These are phyloP conservation scores for Dascillus cervinus DNA, from an alignment of 2,888 invertebrate genomes.

Conservation along the genomic window DNA sequence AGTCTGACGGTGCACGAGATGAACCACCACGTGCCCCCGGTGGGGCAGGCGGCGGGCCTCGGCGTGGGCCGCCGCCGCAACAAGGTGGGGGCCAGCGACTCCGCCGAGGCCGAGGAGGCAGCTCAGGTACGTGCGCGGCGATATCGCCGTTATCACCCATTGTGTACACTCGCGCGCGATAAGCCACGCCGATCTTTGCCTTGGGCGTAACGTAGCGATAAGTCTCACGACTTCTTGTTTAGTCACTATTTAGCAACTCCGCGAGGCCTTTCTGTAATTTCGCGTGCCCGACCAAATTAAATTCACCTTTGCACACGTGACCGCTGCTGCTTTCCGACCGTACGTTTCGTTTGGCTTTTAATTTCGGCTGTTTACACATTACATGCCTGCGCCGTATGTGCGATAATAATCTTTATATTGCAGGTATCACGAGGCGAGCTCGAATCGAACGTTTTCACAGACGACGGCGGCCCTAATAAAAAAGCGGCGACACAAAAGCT, in stretches of 20 bases:
- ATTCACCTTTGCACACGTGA: too few species aligned
- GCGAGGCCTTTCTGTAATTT: too few species aligned
- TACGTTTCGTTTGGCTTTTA: not conserved
- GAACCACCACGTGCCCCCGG: conserved; percentile 80
- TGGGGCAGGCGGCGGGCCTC: conserved; percentile 56
- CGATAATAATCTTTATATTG: conserved; percentile 6
- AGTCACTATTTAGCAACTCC: conserved; percentile 16
- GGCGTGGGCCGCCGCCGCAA: conserved; percentile 55
- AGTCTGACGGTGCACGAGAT: conserved; percentile 87
- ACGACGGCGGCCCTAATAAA: conserved; percentile 19
- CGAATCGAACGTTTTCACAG: conserved; percentile 13
- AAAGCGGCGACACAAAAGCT: conserved; percentile 18
- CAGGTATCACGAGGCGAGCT: conserved; percentile 19
- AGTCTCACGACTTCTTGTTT: conserved; percentile 16
- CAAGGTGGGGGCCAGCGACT: conserved; percentile 68
- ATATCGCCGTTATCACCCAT: conserved; percentile 16
- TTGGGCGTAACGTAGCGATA: conserved; percentile 20
- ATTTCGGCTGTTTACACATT: not conserved
- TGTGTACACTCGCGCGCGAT: conserved; percentile 18
- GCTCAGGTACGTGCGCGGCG: conserved; percentile 23
- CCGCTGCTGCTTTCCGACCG: too few species aligned
- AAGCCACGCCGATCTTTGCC: conserved; percentile 22
- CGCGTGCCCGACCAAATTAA: too few species aligned
- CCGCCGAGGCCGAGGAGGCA: conserved; percentile 42
- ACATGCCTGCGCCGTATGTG: not conserved